Percentiles rank a stretch among this genome's conserved stretches.
These are phyloP conservation scores for Conchocele bisecta DNA, from an alignment of 2,888 invertebrate genomes.

Conservation along the genomic window DNA sequence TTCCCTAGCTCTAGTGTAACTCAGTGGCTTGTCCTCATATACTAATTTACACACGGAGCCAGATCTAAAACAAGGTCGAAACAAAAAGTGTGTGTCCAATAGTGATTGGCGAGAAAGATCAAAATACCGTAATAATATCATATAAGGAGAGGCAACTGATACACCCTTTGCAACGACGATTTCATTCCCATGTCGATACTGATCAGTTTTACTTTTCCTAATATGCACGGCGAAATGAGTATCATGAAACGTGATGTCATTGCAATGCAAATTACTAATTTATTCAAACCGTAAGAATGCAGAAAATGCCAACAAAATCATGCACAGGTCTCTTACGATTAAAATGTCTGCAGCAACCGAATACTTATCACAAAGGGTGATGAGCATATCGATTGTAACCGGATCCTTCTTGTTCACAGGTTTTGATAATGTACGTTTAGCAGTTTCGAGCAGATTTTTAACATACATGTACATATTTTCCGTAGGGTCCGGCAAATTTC, in stretches of 20 bases:
- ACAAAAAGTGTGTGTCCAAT: background rate
- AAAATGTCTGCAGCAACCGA: slow-evolving; percentile 1
- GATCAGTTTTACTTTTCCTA: slow-evolving; percentile 50
- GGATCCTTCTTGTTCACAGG: slow-evolving; percentile 43
- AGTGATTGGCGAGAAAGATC: background rate
- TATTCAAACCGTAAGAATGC: slow-evolving; percentile 35
- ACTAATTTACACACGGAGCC: background rate
- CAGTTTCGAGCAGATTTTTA: slow-evolving; percentile 33
- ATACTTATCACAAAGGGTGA: slow-evolving; percentile 29
- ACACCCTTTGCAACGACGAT: slow-evolving; percentile 44
- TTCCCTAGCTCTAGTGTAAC: slow-evolving; percentile 22
- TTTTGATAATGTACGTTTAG: slow-evolving; percentile 32
- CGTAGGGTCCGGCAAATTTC: slow-evolving; percentile 29
- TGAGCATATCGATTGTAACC: slow-evolving; percentile 26
- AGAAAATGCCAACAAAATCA: slow-evolving; percentile 25
- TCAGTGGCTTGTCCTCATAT: slow-evolving; percentile 15
- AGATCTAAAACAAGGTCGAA: slow-evolving; percentile 23
- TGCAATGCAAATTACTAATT: slow-evolving; percentile 27
- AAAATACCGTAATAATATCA: slow-evolving; percentile 40
- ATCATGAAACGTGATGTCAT: slow-evolving; percentile 25
- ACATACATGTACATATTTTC: slow-evolving; percentile 46
- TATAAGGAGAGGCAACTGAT: slow-evolving; percentile 45
- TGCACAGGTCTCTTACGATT: slow-evolving; percentile 34
- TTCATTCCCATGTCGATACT: slow-evolving; percentile 41
- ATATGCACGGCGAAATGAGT: slow-evolving; percentile 36